phyloP scores from a whole-genome alignment of 2,888 invertebrate genomes.

The Pomacea canaliculata region DNA sequence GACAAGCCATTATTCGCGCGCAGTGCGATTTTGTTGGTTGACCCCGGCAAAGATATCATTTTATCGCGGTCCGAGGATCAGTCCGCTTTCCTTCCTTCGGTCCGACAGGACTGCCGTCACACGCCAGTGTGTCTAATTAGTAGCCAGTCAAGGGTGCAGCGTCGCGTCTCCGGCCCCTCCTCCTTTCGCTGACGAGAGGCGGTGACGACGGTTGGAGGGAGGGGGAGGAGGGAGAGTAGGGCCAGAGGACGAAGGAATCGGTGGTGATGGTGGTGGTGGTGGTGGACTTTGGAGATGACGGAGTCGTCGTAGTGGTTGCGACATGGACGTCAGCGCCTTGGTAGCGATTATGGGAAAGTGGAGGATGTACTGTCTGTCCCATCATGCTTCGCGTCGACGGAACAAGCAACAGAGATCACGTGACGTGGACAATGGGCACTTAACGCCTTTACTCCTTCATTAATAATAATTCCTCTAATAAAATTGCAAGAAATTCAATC shows the following conservation, averaged over 20 bases:
- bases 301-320: no score
- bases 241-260: background rate
- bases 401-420: no score
- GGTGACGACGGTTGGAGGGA: background rate
- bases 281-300: background rate
- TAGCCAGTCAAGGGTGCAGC: constrained; percentile 20
- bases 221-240: background rate
- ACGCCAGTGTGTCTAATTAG: constrained; percentile 5
- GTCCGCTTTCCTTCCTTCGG: background rate
- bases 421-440: no score
- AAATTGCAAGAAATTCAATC: no score
- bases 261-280: background rate
- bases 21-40: constrained; percentile 30
- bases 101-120: background rate
- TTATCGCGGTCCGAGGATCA: constrained; percentile 20
- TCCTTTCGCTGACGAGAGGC: background rate
- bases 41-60: constrained; percentile 30
- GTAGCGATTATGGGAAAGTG: no score
- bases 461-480: no score
- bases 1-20: constrained; percentile 31
- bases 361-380: no score
- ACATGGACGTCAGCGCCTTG: no score
- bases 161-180: background rate
- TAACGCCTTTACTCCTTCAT: no score
- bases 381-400: no score